Evolutionary conservation across 2,888 invertebrate species (phyloP), one percentile per base, ranked within the genome.

Genomic region (Cryptus viduatorius): DNA sequence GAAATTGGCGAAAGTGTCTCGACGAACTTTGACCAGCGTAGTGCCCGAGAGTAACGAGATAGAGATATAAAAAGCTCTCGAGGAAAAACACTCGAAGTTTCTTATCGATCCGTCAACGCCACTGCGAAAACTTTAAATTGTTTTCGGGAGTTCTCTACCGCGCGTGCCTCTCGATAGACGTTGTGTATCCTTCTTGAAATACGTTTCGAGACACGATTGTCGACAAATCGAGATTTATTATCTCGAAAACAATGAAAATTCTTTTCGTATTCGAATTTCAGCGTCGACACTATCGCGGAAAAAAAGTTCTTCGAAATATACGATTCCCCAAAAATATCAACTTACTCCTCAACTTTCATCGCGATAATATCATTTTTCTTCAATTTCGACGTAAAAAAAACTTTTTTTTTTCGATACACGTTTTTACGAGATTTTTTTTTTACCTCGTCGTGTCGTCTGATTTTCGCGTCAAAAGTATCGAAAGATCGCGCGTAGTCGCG

Each of bases 71-170:
- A 87, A 84, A 90, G 56, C 12, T 56, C 56, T 3, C 4, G 56
- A 56, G 16, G 16, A 37, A 37, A 37, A 37, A 37, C 37, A 37
- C 56, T 56, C 56, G 56, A 90, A 90, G 88, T 90, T 90, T 87
- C 88, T 89, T 91, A 90, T 91, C 90, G 90, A 90, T 91, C 89
- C 89, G 90, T 90, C 90, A 90, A 90, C 89, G 88, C 87, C 87
- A 87, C 37, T 37, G 86, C 80, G 85, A 86, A 90, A 90, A 90
- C 87, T 90, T 90, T 87, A 46, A 87, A 89, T 86, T 87, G 86
- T 86, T 86, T 56, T 56, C 67, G 42, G 31, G 14, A 19, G 46
- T 24, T 16, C 14, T 31, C 29, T 14, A 46, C 31, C 24, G 8
- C 56, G 59, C 24, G 16, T 44, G 56, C 19, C 19, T 56, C 56